Conservation (phyloP, 2,113 vertebrate species). For the Salvator merianae region DNA sequence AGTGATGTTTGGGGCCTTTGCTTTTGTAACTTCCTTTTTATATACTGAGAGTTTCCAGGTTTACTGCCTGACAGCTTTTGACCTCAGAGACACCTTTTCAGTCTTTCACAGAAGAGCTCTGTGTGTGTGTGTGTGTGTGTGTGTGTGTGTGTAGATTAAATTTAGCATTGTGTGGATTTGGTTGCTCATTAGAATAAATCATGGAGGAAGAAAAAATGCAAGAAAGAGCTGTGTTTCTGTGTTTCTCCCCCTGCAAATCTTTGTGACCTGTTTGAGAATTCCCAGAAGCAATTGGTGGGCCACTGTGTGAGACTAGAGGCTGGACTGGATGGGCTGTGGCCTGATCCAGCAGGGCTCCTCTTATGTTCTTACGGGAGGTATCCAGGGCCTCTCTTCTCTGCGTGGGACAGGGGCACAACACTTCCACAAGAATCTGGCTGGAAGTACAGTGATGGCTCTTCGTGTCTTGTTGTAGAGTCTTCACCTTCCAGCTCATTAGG, state of each 20-base stretch:
- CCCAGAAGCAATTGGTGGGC: no score
- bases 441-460: background rate
- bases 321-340: no score
- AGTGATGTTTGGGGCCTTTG: conserved; percentile 40
- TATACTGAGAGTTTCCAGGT: conserved; percentile 44
- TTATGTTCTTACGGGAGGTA: background rate
- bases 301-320: no score
- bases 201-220: background rate
- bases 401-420: background rate
- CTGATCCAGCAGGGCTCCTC: no score
- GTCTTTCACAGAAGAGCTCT: background rate
- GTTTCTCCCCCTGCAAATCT: background rate
- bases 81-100: conserved; percentile 16
- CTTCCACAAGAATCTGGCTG: background rate
- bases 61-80: background rate
- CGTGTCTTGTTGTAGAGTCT: background rate
- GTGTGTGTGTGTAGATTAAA: no score
- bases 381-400: background rate
- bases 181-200: background rate
- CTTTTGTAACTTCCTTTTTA: conserved; percentile 13
- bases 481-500: background rate
- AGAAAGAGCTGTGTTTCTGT: background rate
- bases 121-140: background rate
- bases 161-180: background rate
- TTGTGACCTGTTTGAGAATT: background rate